Percentiles rank a stretch among this genome's conserved stretches.
These are phyloP conservation scores for Perizoma flavofasciatum DNA, from an alignment of 2,888 invertebrate species.

Conservation along the genomic window DNA sequence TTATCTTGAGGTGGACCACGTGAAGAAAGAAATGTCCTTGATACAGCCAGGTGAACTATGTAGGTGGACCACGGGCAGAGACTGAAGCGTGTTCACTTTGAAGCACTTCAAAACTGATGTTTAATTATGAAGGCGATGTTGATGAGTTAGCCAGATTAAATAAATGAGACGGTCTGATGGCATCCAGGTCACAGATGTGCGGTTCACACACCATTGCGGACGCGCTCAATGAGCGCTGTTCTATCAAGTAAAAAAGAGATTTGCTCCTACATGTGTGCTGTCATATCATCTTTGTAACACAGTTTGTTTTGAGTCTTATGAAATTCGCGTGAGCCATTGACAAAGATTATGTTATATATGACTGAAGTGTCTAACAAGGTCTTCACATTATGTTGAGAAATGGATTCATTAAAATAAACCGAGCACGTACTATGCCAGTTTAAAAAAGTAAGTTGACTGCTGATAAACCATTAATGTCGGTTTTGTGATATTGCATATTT, in stretches of 20 bases:
- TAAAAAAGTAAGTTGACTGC: background rate
- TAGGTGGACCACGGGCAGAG: too few relatives aligned
- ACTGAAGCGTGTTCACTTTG: constrained; percentile 33
- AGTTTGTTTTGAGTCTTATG: constrained; percentile 19
- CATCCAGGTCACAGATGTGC: constrained; percentile 75
- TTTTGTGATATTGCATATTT: constrained; percentile 4
- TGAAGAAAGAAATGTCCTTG: too few relatives aligned
- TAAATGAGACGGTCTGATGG: constrained; percentile 65
- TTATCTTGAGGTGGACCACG: too few relatives aligned
- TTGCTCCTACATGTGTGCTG: constrained; percentile 33
- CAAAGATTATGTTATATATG: constrained; percentile 8
- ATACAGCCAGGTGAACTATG: too few relatives aligned
- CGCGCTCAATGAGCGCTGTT: constrained; percentile 67
- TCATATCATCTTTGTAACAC: constrained; percentile 17
- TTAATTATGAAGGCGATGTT: constrained; percentile 49
- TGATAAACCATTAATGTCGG: background rate
- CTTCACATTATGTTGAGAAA: constrained; percentile 6
- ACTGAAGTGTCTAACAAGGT: constrained; percentile 8
- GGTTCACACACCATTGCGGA: constrained; percentile 54
- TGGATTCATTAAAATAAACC: background rate
- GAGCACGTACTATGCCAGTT: background rate
- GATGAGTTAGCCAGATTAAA: constrained; percentile 74
- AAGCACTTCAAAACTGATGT: constrained; percentile 36
- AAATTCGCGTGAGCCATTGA: constrained; percentile 6
- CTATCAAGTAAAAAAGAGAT: constrained; percentile 59